Percentiles rank a stretch among this genome's conserved stretches.
Evolutionary conservation across 2,888 invertebrate species (phyloP).

Genomic region (Mylabris sibirica): DNA sequence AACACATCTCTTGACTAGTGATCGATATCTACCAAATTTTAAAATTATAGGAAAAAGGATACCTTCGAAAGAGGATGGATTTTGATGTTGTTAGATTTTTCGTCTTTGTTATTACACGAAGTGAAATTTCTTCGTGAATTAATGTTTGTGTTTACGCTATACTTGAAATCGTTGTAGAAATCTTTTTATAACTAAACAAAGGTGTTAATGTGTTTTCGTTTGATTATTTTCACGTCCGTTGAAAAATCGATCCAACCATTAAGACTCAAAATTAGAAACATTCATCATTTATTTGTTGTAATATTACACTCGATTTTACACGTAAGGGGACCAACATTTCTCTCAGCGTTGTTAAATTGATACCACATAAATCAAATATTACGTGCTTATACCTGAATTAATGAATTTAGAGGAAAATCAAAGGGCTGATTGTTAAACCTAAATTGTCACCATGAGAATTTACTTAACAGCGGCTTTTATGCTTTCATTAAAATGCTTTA

Average conservation of each 20-base stretch:
- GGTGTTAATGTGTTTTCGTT: not conserved
- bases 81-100: not conserved
- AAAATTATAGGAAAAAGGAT: not conserved
- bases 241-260: not conserved
- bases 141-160: not conserved
- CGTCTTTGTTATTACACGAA: not conserved
- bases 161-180: not conserved
- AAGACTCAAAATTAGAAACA: not conserved
- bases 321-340: too few relatives aligned
- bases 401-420: too few relatives aligned
- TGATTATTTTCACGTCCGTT: not conserved
- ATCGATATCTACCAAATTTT: not conserved
- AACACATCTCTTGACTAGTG: not conserved
- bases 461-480: too few relatives aligned
- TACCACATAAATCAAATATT: too few relatives aligned
- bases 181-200: not conserved
- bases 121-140: not conserved
- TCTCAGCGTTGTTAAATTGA: too few relatives aligned
- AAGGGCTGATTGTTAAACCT: too few relatives aligned
- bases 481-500: too few relatives aligned
- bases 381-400: too few relatives aligned
- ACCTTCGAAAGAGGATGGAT: not conserved
- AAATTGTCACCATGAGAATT: too few relatives aligned
- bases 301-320: too few relatives aligned
- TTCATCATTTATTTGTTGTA: not conserved